Base-by-base conservation (phyloP, 2,797 vertebrate species). In the Leptatherina wallacei region DNA sequence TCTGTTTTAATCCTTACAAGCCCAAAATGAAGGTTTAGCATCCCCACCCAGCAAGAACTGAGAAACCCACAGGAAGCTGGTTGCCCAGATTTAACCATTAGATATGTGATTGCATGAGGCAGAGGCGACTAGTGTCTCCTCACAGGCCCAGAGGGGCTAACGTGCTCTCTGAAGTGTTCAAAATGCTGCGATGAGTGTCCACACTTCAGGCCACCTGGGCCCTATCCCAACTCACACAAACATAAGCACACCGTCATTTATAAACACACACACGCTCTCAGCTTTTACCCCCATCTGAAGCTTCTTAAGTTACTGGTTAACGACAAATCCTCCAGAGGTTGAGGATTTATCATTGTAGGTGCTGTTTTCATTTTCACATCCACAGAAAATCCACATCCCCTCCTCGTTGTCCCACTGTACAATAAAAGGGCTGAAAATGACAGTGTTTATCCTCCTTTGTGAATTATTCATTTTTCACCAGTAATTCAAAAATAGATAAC, bases 401-500 rank as follows among this genome's bases (percentile, higher is more conserved):
- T 62, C 54, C 64, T 52, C 74, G 38, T 55, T 51, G 59, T 42
- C 66, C 56, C 36, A 64, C 59, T 51, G 6, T 52, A 69, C 75
- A 69, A 74, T 82, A 64, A 56, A 84, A 71, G 69, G 47, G 49
- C 58, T 73, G 60, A 77, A 82, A 78, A 77, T 61, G 42, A 78
- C 63, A 33, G 42, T 62, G 66, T 86, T 83, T 71, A 47, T 75
- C 66, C 68, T 73, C 63, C 72, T 85, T 86, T 85, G 71, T 88
- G 77, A 88, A 80, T 91, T 78, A 85, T 87, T 89, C 51, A 77
- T 89, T 89, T 92, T 86, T 88, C 77, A 78, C 80, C 81, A 85
- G 79, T 74, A 68, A 72, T 89, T 90, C 75, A 77, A 90, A 94
- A 94, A 90, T 87, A 92, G 87, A 87, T 83, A 83, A 89, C 78